Base-by-base conservation (phyloP, 2,113 vertebrate genomes). In the Pelecanoides urinatrix region DNA sequence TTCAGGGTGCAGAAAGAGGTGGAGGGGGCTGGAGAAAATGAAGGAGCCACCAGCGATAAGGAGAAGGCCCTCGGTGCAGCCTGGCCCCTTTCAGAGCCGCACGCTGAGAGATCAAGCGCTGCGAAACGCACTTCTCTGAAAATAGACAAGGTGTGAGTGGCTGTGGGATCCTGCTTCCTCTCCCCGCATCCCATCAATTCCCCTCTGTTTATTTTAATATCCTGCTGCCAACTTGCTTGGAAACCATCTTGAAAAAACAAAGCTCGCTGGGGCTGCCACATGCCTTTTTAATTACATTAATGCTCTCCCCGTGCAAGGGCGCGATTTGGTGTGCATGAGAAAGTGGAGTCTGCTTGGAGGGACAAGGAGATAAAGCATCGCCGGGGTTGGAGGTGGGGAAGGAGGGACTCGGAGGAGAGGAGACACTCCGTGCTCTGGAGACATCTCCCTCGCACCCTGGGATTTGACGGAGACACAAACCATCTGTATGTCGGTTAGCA, bases 181-280 rank as follows among this genome's bases (percentile, higher is more conserved):
- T 98, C 91, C 59, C 95, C 22, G n/a, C 97, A 84, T 97, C 97
- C 92, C 95, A 96, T 98, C 95, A 96, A 96, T 96, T 92, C 92
- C 83, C 16, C 42, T 86, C 87, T 97, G 97, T 98, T 98, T 97
- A 95, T 98, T 98, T 98, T 97, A 97, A 97, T 93, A 95, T 96
- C 82, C 92, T 36, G 7, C 94, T 96, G 97, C 97, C 97, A 97
- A 77, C 95, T 96, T 91, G 73, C 93, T 96, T 95, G 95, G 95
- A 97, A 95, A 90, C 91, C 94, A 90, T 96, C 91, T 97, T 97
- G 92, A 95, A 92, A 97, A 97, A 97, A 95, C 94, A 97, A 95
- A 97, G 94, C 68, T 90, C 1, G 7, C 67, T 7, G 73, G 78
- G 91, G 71, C 92, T 94, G 91, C 87, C 3, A 26, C 97, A 98